These are phyloP conservation scores for Brachyrhaphis roseni DNA, from an alignment of 2,797 vertebrate genomes.

Conservation along the genomic window DNA sequence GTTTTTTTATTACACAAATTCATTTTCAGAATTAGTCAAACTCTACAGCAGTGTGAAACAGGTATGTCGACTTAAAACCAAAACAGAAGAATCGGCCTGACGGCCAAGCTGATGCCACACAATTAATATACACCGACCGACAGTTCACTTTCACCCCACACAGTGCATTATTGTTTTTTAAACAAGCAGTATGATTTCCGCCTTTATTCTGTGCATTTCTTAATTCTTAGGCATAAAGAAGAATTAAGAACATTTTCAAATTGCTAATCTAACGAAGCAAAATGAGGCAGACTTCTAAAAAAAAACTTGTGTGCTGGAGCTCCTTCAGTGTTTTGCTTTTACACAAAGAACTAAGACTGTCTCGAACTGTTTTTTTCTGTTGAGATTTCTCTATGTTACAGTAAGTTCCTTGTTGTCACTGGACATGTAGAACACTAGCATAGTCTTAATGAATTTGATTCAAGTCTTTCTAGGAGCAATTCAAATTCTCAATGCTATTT, in stretches of 20 bases:
- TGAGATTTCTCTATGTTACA: conserved; percentile 5
- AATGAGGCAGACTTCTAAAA: conserved; percentile 23
- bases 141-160: conserved; percentile 24
- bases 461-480: conserved; percentile 30
- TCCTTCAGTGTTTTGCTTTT: conserved; percentile 51
- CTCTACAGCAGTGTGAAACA: conserved; percentile 42
- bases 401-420: conserved; percentile 31
- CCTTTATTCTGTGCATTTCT: not conserved
- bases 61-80: conserved; percentile 18
- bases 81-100: conserved; percentile 30
- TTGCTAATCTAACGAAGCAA: not conserved
- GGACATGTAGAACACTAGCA: conserved; percentile 19
- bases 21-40: not conserved
- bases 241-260: not conserved
- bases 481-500: conserved; percentile 16
- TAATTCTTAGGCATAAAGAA: not conserved
- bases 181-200: conserved; percentile 3
- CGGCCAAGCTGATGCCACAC: conserved; percentile 22
- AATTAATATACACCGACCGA: conserved; percentile 18
- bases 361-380: not conserved
- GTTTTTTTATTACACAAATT: not conserved
- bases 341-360: conserved; percentile 24
- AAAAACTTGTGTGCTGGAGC: conserved; percentile 32
- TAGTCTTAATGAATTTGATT: not conserved
- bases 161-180: conserved; percentile 5